Evolutionary conservation across 2,797 vertebrate genomes (phyloP).

Genomic region (Falco berigora): DNA sequence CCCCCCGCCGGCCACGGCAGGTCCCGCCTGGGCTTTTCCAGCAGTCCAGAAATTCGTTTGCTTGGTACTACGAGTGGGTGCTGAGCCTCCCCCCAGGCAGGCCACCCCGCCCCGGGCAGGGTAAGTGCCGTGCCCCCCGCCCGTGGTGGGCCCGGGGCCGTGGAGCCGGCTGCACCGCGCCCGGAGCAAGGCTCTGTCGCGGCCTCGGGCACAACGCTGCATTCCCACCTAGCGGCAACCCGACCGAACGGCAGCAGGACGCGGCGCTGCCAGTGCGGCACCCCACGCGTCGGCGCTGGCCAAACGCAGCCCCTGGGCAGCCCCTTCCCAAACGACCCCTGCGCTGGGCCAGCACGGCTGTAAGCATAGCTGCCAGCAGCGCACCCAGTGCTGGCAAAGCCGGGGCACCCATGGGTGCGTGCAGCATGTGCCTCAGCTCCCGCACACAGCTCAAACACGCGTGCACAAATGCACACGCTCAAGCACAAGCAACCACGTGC

Average conservation of each 20-base stretch:
- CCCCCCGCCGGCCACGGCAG: neutral
- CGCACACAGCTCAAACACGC: neutral
- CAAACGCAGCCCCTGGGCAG: neutral
- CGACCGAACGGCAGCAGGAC: neutral
- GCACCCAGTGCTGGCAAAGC: neutral
- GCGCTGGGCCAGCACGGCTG: neutral
- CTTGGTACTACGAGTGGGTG: neutral
- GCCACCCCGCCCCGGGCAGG: neutral
- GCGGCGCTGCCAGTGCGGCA: neutral
- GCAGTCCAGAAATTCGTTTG: too few species aligned
- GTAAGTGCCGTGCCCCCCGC: neutral
- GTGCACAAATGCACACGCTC: rapidly evolving
- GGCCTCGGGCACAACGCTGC: neutral
- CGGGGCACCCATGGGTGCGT: neutral
- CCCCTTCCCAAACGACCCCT: neutral
- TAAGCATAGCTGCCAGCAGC: too few species aligned
- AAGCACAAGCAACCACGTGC: neutral
- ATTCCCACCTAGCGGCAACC: neutral
- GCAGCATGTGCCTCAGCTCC: neutral
- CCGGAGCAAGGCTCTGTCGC: too few species aligned
- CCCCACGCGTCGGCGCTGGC: neutral
- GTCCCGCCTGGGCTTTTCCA: neutral
- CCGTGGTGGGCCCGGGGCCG: neutral
- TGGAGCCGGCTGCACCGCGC: too few species aligned
- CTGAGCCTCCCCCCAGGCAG: neutral